Evolutionary conservation across 2,797 vertebrate species (phyloP).

Genomic region (Pygocentrus nattereri): DNA sequence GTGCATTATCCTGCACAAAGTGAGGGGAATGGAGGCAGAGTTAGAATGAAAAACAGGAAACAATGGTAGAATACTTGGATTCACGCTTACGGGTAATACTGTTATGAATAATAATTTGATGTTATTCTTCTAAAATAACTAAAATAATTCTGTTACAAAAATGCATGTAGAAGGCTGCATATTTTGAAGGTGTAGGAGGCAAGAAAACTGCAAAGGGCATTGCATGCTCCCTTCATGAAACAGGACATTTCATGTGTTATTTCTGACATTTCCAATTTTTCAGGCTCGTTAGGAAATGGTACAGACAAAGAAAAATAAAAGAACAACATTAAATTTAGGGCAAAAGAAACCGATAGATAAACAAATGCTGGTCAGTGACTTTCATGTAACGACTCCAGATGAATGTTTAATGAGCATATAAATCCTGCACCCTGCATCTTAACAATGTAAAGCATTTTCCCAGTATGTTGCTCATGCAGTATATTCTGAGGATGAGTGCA

Average conservation of each 20-base stretch:
- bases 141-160: not conserved
- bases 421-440: not conserved
- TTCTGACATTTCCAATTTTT: not conserved
- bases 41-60: constrained; percentile 11
- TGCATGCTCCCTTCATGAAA: not conserved
- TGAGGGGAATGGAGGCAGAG: constrained; percentile 25
- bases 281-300: not conserved
- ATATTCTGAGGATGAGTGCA: not conserved
- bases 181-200: not conserved
- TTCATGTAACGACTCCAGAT: not conserved
- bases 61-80: not conserved
- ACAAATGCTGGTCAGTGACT: not conserved
- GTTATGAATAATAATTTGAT: too few species aligned
- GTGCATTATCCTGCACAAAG: constrained; percentile 72
- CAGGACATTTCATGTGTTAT: too few species aligned
- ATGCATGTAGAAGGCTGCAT: not conserved
- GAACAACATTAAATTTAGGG: not conserved
- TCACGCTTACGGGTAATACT: not conserved
- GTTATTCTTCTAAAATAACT: too few species aligned
- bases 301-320: not conserved
- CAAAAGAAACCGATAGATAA: not conserved
- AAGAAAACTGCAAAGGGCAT: not conserved
- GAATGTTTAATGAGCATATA: not conserved
- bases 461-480: not conserved
- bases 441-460: not conserved